Conservation (phyloP, 2,113 vertebrate genomes). For the Xiphorhynchus elegans region DNA sequence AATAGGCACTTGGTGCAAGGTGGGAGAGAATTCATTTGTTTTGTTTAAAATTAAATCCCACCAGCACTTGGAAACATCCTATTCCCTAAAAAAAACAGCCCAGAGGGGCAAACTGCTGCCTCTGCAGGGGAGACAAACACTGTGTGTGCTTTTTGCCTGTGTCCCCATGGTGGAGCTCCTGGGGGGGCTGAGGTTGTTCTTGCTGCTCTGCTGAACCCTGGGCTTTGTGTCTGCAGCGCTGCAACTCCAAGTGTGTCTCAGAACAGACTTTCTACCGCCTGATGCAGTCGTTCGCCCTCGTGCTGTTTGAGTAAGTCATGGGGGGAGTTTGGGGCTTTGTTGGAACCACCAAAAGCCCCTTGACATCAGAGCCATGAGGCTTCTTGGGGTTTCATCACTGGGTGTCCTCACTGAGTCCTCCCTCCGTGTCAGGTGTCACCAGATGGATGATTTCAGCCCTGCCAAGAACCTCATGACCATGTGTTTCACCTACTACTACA, state of each 20-base stretch:
- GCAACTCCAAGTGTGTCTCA: conserved; percentile 93
- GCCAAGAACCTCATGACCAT: conserved; percentile 99
- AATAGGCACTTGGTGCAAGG: rapidly evolving
- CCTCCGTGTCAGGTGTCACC: conserved; percentile 82
- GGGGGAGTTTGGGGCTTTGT: rapidly evolving
- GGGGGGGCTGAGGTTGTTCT: neutral
- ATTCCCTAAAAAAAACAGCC: neutral
- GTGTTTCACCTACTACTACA: conserved; percentile 96
- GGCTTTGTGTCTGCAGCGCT: conserved; percentile 83
- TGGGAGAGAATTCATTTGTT: neutral
- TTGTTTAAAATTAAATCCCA: neutral
- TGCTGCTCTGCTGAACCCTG: neutral
- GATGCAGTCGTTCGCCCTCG: conserved; percentile 96
- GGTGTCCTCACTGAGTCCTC: neutral
- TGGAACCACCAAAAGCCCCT: neutral
- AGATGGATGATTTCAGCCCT: conserved; percentile 96
- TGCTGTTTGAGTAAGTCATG: conserved; percentile 93
- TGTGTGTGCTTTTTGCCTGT: neutral
- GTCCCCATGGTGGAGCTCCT: rapidly evolving
- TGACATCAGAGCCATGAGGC: neutral
- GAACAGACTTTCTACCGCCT: conserved; percentile 97
- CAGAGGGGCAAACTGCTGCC: rapidly evolving
- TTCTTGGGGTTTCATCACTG: rapidly evolving
- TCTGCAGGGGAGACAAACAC: neutral
- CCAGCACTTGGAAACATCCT: neutral